Evolutionary conservation across 2,888 invertebrate species (phyloP), one percentile per base, ranked within the genome.

Genomic region (Pterobdella sp.): DNA sequence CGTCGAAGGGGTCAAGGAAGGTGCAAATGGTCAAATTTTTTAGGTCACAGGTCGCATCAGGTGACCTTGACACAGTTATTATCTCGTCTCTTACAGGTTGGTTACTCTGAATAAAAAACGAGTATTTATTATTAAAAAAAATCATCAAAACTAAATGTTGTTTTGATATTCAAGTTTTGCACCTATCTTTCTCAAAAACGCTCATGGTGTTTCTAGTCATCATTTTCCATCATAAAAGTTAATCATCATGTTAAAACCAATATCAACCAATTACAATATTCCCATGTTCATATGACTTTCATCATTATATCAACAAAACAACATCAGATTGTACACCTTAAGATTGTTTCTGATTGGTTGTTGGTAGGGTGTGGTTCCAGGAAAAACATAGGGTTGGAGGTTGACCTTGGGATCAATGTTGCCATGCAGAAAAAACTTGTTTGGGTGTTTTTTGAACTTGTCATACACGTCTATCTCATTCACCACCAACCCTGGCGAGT

Each of bases 401-500:
- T 4, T n/a, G 26, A 56, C 14, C n/a, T 3, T 56, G 7, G 60
- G 14, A 22, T 56, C 26, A 26, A 56, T n/a, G 60, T 26, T 56
- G 60, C 60, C 60, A 22, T 56, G 60, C 18, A 56, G 4, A 26
- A 56, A 56, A 22, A 56, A 56, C 10, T 56, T 26, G 4, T 56
- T n/a, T 4, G 60, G 60, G 4, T 22, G 14, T 56, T 4, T 56
- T n/a, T 56, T 56, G 60, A 56, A 26, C n/a, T 7, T 56, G 4
- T n/a, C 60, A 26, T 26, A 56, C 3, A 56, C n/a, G 60, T 56
- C 60, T 26, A 56, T 18, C 3, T 26, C 60, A 26, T 56, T 56
- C n/a, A 56, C 60, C 14, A 56, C n/a, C 60, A 56, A 56, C 3
- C 60, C 60, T 56, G n/a, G 7, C 60, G n/a, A n/a, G 60, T 56